Conservation (phyloP, 2,888 invertebrate genomes). For the Thymelicus sylvestris region DNA sequence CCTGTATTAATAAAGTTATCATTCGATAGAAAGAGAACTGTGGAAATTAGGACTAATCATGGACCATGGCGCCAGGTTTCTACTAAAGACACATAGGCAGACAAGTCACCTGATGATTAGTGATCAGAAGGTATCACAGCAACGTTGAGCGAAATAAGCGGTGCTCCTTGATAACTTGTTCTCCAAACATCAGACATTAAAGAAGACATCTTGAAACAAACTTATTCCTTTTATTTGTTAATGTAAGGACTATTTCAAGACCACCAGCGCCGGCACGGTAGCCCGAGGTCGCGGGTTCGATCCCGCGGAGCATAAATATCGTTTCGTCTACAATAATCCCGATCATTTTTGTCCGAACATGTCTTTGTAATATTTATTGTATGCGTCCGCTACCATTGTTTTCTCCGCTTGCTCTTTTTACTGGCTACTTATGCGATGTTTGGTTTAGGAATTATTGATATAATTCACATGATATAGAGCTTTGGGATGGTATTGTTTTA, state of each 20-base stretch:
- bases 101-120: too few relatives aligned
- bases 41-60: too few relatives aligned
- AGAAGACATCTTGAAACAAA: neutral
- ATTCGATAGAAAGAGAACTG: too few relatives aligned
- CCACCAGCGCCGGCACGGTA: constrained; percentile 74
- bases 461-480: constrained; percentile 34
- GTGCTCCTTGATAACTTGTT: neutral
- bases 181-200: neutral
- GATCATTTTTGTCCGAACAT: constrained; percentile 65
- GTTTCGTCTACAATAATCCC: constrained; percentile 69
- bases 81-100: too few relatives aligned
- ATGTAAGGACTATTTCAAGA: constrained; percentile 46
- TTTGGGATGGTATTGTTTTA: constrained; percentile 21
- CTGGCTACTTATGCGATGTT: constrained; percentile 35
- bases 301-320: constrained; percentile 68
- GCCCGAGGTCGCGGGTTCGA: constrained; percentile 67
- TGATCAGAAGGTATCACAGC: too few relatives aligned
- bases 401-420: constrained; percentile 30
- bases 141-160: too few relatives aligned
- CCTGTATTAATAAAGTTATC: too few relatives aligned
- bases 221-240: neutral
- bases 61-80: too few relatives aligned
- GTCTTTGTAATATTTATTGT: constrained; percentile 71
- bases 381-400: constrained; percentile 67
- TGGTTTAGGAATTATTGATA: constrained; percentile 37